A percentile compares a stretch with the other conserved stretches of the same genome.
These are phyloP conservation scores for Poeciliopsis paucimaculata DNA, from an alignment of 2,797 vertebrate genomes.

Conservation along the genomic window DNA sequence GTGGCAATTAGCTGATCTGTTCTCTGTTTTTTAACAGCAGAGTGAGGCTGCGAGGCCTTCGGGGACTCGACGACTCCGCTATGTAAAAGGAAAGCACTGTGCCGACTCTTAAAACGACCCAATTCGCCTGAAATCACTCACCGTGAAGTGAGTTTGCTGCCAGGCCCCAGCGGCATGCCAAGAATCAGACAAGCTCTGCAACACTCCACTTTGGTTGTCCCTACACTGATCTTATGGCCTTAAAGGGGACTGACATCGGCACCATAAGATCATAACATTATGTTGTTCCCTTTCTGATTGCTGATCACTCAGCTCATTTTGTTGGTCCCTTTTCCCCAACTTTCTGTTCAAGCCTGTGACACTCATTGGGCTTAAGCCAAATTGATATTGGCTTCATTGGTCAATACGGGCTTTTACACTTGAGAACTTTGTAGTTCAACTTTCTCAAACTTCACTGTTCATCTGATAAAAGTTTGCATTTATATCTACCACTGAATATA, in stretches of 20 bases:
- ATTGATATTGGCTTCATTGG: conserved; percentile 57
- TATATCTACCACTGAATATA: not conserved
- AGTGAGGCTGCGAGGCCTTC: conserved; percentile 22
- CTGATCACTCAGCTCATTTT: conserved; percentile 11
- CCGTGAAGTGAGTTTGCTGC: conserved; percentile 36
- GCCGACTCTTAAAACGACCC: conserved; percentile 47
- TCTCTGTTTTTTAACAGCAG: conserved; percentile 46
- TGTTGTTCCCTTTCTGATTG: conserved; percentile 18
- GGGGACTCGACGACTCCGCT: conserved; percentile 21
- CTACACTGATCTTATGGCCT: conserved; percentile 10
- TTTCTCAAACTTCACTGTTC: conserved; percentile 11
- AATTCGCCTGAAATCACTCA: conserved; percentile 43
- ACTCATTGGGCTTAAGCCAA: conserved; percentile 46
- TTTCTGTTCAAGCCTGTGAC: conserved; percentile 22
- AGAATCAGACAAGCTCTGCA: conserved; percentile 24
- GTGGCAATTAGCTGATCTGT: conserved; percentile 56
- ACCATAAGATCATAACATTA: conserved; percentile 16
- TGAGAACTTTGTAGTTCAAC: not conserved
- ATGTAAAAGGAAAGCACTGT: conserved; percentile 32
- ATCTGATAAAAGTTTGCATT: conserved; percentile 21
- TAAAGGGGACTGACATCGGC: conserved; percentile 20
- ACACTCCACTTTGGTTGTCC: conserved; percentile 27
- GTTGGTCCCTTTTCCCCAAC: conserved; percentile 1
- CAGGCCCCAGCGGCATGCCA: conserved; percentile 12
- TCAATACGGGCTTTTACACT: conserved; percentile 44